Percentiles rank a stretch among this genome's conserved stretches.
Conservation (phyloP, 2,888 invertebrate genomes). For the Netelia inedita region DNA sequence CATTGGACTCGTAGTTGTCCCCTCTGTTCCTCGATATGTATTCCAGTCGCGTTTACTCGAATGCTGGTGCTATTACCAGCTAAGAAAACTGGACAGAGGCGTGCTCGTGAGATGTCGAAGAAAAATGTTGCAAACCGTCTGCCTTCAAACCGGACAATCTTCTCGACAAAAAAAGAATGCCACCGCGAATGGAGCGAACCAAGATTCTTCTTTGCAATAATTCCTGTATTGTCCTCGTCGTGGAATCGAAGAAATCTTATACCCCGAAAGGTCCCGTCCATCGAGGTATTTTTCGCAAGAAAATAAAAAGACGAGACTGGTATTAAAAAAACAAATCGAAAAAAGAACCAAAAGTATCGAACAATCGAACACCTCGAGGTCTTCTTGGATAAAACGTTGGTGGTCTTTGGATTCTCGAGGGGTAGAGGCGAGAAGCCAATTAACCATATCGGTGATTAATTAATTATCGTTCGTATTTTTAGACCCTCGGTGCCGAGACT, state of each 20-base stretch:
- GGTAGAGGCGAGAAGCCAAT: slow-evolving; percentile 53
- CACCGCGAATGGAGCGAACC: neutral
- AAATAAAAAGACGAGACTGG: neutral
- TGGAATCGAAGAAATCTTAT: no score
- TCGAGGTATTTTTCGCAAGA: neutral
- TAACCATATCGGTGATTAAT: slow-evolving; percentile 65
- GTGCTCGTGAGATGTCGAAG: slow-evolving; percentile 27
- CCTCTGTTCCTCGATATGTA: slow-evolving; percentile 44
- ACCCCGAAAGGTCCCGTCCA: no score
- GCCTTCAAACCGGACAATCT: slow-evolving; percentile 3
- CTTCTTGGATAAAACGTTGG: neutral
- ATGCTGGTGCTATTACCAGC: slow-evolving; percentile 51
- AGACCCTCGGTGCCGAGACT: slow-evolving; percentile 15
- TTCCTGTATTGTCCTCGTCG: no score
- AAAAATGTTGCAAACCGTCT: slow-evolving; percentile 27
- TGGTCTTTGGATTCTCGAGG: neutral
- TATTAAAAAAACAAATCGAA: neutral
- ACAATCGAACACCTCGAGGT: neutral
- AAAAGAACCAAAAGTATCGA: neutral
- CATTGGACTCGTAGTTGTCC: slow-evolving; percentile 44
- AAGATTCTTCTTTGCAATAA: no score
- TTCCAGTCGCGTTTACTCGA: slow-evolving; percentile 65
- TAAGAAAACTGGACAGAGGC: slow-evolving; percentile 47
- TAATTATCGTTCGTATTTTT: slow-evolving; percentile 56
- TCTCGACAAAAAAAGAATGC: neutral